Evolutionary conservation across 2,888 invertebrate genomes (phyloP).

Genomic region (Polylopha cassiicola): DNA sequence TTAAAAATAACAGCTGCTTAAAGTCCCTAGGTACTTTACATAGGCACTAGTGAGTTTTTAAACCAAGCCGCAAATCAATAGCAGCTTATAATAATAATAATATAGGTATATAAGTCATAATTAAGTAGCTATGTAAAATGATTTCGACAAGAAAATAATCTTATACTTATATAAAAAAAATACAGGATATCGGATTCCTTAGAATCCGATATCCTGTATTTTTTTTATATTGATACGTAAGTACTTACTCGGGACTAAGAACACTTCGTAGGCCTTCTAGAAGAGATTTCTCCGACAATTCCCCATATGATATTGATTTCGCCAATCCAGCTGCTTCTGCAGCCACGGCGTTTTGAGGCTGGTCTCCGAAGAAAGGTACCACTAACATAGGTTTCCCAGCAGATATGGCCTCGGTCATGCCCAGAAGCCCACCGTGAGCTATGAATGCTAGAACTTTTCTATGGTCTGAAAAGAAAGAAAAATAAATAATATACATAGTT

Average conservation of each 20-base stretch:
- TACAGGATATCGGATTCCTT: too few species aligned
- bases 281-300: constrained; percentile 72
- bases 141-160: too few species aligned
- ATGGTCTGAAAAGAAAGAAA: constrained; percentile 62
- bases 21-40: too few species aligned
- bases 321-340: constrained; percentile 72
- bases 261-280: constrained; percentile 66
- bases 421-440: constrained; percentile 79
- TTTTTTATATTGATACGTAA: constrained; percentile 5
- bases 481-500: too few species aligned
- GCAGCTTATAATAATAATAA: too few species aligned
- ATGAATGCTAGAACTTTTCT: constrained; percentile 78
- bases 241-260: constrained; percentile 73
- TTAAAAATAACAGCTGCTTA: too few species aligned
- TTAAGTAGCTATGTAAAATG: too few species aligned
- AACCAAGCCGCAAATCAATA: too few species aligned
- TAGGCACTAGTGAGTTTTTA: too few species aligned
- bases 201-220: neutral
- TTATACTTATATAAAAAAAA: too few species aligned
- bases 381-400: constrained; percentile 79
- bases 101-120: too few species aligned
- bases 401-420: constrained; percentile 78
- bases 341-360: constrained; percentile 74
- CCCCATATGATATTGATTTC: constrained; percentile 62
- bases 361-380: constrained; percentile 81